Base-by-base conservation (phyloP, 2,797 vertebrate genomes). In the Phataginus tricuspis region DNA sequence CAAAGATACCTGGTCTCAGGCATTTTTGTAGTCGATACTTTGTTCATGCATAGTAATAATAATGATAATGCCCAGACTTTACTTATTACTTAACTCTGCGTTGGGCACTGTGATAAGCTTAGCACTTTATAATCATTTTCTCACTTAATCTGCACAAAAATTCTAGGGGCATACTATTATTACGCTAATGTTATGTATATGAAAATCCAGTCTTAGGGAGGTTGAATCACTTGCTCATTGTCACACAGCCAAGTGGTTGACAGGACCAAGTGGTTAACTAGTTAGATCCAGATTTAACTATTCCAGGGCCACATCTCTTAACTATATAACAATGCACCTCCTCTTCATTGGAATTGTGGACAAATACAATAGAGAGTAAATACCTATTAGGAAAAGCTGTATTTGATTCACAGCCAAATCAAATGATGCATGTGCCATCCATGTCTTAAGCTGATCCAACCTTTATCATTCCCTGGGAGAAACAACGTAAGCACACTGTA, bases 321-420 rank as follows among this genome's bases (percentile, higher is more conserved):
- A 64, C 39, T 49, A n/a, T 49, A n/a, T 39, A 18, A 61, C 23
- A 45, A 19, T 31, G 21, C 1, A 61, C 31, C 42, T n/a, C 42
- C 19, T 42, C 53, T 55, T 51, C 57, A 59, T 18, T 93, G 63
- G 78, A 66, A 84, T 37, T 82, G 21, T 68, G 15, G 29, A 31
- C 68, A 90, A 69, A 82, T 31, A 34, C 39, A 89, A 13, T 25
- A 53, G 39, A 66, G 53, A 34, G 5, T 82, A 85, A n/a, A 11
- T 37, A 25, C 21, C 79, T 83, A 8, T 77, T 72, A 82, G 71
- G 29, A 86, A 92, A 87, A 86, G 14, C 72, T 83, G 16, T 5
- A 11, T 90, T 94, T 88, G 90, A 95, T 51, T 53, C 95, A 61
- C 4, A 34, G 53, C 82, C 83, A 94, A 72, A 51, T 64, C 53